phyloP scores from a whole-genome alignment of 2,888 invertebrate genomes.

The Polyommatus icarus region DNA sequence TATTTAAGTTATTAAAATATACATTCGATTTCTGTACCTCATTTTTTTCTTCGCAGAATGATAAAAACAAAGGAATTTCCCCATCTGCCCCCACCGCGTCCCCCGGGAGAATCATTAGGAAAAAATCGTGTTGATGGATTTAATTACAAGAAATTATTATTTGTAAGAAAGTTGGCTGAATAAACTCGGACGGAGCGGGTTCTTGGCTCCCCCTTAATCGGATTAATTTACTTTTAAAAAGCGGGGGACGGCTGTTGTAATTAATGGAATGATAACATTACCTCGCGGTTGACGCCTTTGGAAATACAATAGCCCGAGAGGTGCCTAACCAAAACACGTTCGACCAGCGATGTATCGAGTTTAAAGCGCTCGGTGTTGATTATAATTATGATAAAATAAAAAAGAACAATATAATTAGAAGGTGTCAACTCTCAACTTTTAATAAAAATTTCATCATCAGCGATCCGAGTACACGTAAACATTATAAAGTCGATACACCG shows the following conservation, averaged over 20 bases:
- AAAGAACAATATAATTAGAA: not conserved
- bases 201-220: conserved; percentile 79
- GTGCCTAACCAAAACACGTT: conserved; percentile 44
- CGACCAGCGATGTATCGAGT: conserved; percentile 34
- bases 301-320: conserved; percentile 54
- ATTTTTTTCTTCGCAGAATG: conserved; percentile 29
- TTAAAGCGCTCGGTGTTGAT: not conserved
- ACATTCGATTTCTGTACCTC: not conserved
- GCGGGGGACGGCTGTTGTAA: conserved; percentile 75
- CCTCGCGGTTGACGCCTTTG: conserved; percentile 70
- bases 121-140: conserved; percentile 82
- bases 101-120: conserved; percentile 79
- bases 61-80: conserved; percentile 59
- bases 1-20: not conserved
- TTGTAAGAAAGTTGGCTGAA: conserved; percentile 78
- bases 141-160: conserved; percentile 81
- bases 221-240: conserved; percentile 81
- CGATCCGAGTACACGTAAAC: not conserved
- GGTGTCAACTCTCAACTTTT: not conserved
- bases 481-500: not conserved
- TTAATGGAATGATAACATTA: conserved; percentile 81
- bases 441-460: not conserved
- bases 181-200: conserved; percentile 78
- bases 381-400: not conserved
- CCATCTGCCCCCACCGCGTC: conserved; percentile 46